These are phyloP conservation scores for Acheta domesticus DNA, from an alignment of 2,888 invertebrate genomes.

Conservation along the genomic window DNA sequence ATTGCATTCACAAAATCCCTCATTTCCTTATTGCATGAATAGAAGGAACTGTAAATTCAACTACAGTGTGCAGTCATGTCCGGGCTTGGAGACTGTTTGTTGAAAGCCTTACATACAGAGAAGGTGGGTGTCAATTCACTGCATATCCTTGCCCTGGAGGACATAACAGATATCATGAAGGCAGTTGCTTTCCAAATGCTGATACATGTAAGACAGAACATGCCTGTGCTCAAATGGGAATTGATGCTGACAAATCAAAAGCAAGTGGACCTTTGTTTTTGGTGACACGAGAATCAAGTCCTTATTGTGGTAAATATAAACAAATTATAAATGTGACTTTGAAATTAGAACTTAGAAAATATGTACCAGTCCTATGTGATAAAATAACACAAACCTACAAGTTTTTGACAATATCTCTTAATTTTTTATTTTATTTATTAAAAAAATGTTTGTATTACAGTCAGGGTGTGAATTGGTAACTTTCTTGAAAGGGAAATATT, in stretches of 20 bases:
- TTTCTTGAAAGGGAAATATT: too few relatives aligned
- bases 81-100: conserved; percentile 55
- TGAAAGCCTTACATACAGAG: conserved; percentile 49
- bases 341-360: too few relatives aligned
- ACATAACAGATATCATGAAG: conserved; percentile 50
- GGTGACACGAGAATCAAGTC: conserved; percentile 50
- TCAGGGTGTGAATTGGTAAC: too few relatives aligned
- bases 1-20: conserved; percentile 18
- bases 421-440: too few relatives aligned
- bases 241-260: conserved; percentile 45
- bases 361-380: too few relatives aligned
- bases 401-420: too few relatives aligned
- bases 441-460: too few relatives aligned
- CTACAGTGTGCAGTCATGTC: conserved; percentile 58
- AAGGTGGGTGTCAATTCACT: conserved; percentile 50
- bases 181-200: conserved; percentile 54
- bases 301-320: conserved; percentile 54
- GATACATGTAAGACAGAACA: conserved; percentile 36
- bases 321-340: too few relatives aligned
- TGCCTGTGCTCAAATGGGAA: conserved; percentile 42
- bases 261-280: conserved; percentile 56
- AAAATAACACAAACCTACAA: too few relatives aligned
- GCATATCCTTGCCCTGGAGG: conserved; percentile 56
- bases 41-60: conserved; percentile 51
- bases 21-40: conserved; percentile 27